Conservation (phyloP, 2,113 vertebrate species). For the Ceuthmochares aereus region DNA sequence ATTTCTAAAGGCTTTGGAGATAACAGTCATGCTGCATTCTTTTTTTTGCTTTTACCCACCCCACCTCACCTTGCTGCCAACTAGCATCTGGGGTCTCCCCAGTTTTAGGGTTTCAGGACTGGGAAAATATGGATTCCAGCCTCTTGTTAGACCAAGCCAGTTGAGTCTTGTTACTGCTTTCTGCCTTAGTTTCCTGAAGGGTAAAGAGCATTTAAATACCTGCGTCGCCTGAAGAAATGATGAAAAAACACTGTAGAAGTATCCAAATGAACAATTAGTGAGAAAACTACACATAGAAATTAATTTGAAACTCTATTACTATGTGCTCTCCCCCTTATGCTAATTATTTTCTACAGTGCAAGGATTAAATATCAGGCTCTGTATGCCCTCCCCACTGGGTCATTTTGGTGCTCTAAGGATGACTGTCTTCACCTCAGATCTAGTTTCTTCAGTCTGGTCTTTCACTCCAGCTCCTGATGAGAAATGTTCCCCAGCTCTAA, state of each 20-base stretch:
- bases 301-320: neutral
- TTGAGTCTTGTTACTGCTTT: neutral
- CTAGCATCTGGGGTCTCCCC: neutral
- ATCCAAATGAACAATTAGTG: neutral
- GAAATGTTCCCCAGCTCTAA: neutral
- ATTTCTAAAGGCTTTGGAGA: neutral
- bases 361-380: neutral
- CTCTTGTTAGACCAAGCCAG: neutral
- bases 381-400: neutral
- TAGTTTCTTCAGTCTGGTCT: neutral
- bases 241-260: neutral
- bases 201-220: neutral
- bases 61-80: neutral
- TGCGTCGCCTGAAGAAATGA: neutral
- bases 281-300: neutral
- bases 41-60: neutral
- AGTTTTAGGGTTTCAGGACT: neutral
- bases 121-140: neutral
- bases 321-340: neutral
- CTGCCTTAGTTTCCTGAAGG: neutral
- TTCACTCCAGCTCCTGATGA: neutral
- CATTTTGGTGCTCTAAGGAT: neutral
- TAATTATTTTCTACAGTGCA: neutral
- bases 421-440: neutral
- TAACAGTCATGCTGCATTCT: neutral